These are phyloP conservation scores for Hydrochoerus hydrochaeris DNA, from an alignment of 2,113 vertebrate species.

Conservation along the genomic window DNA sequence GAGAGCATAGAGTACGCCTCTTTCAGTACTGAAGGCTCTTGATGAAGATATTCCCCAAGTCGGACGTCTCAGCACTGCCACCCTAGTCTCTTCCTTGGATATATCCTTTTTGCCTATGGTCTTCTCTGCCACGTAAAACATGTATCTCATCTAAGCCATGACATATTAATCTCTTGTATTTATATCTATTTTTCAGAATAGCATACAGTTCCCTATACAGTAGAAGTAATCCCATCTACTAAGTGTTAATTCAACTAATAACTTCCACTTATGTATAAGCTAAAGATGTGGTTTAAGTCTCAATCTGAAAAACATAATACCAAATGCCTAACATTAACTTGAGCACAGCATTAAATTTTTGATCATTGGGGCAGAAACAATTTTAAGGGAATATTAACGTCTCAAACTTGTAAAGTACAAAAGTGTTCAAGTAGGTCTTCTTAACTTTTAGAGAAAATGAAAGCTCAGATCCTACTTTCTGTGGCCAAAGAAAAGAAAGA, in stretches of 20 bases:
- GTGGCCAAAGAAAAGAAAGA: background rate
- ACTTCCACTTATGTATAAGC: background rate
- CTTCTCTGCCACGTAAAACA: background rate
- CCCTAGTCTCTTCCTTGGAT: background rate
- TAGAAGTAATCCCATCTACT: background rate
- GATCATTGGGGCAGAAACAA: background rate
- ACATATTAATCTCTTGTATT: background rate
- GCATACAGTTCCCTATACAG: background rate
- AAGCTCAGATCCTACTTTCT: background rate
- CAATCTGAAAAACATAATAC: background rate
- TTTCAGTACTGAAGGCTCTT: background rate
- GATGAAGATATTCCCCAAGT: background rate
- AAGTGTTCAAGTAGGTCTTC: background rate
- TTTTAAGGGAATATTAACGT: constrained; percentile 31
- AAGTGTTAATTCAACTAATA: background rate
- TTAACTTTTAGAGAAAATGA: constrained; percentile 7
- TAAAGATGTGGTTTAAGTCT: background rate
- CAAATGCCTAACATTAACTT: background rate
- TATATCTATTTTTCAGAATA: background rate
- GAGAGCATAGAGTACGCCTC: background rate
- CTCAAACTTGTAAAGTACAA: constrained; percentile 20
- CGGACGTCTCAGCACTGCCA: background rate
- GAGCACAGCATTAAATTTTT: too few relatives aligned
- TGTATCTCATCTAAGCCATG: background rate
- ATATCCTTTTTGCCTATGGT: background rate